Conservation (phyloP, 2,797 vertebrate species). For the Liasis olivaceus region DNA sequence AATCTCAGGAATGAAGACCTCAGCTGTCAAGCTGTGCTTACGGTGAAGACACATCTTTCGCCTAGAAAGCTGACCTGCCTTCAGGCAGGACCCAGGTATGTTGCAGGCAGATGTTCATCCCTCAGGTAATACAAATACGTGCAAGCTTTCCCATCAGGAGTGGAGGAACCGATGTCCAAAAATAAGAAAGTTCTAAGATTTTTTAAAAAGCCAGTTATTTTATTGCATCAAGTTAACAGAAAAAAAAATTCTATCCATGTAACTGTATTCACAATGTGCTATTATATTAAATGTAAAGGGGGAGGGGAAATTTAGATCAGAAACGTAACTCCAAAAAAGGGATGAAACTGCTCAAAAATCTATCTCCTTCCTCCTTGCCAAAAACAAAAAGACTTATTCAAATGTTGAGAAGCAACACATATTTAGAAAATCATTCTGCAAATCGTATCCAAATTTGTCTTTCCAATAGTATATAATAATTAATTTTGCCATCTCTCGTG, state of each 20-base stretch:
- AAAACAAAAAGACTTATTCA: too few species aligned
- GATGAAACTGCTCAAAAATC: too few species aligned
- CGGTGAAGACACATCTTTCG: conserved; percentile 50
- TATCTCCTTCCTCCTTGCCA: too few species aligned
- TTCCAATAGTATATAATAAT: too few species aligned
- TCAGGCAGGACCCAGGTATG: conserved; percentile 38
- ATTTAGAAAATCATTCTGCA: too few species aligned
- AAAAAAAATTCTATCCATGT: not conserved
- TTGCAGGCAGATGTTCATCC: conserved; percentile 59
- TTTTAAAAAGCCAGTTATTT: not conserved
- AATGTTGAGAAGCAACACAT: too few species aligned
- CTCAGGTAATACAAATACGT: conserved; percentile 49
- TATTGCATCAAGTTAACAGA: not conserved
- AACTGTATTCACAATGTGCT: not conserved
- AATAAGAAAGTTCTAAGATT: not conserved
- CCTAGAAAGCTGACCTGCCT: conserved; percentile 49
- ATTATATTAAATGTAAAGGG: not conserved
- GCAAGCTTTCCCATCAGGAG: conserved; percentile 51
- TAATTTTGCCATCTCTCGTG: too few species aligned
- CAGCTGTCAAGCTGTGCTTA: conserved; percentile 55
- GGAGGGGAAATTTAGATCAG: too few species aligned
- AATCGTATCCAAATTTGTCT: too few species aligned
- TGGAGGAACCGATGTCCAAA: conserved; percentile 59
- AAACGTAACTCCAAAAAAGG: too few species aligned
- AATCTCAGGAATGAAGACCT: conserved; percentile 50